These are phyloP conservation scores for Procapra przewalskii DNA, from an alignment of 2,113 vertebrate genomes.

Conservation along the genomic window DNA sequence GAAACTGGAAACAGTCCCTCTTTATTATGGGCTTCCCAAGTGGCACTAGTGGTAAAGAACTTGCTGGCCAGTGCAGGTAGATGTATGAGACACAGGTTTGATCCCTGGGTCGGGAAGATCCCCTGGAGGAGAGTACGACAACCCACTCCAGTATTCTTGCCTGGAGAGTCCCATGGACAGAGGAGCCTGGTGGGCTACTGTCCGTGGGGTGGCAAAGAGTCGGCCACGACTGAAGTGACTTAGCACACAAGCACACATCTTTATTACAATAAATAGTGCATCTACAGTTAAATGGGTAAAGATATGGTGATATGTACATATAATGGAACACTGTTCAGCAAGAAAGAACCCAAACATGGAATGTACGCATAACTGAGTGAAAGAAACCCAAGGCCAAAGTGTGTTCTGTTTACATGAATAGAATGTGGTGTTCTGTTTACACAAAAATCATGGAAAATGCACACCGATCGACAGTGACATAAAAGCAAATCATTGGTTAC, in stretches of 20 bases:
- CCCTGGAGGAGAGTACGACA: background rate
- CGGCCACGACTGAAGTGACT: background rate
- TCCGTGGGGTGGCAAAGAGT: background rate
- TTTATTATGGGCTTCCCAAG: background rate
- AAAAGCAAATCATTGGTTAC: background rate
- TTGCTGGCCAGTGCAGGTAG: background rate
- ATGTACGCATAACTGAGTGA: background rate
- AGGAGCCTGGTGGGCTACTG: background rate
- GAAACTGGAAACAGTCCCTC: background rate
- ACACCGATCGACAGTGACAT: background rate
- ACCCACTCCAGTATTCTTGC: background rate
- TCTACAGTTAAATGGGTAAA: background rate
- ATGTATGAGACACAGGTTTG: background rate
- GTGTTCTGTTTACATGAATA: background rate
- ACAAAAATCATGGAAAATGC: background rate
- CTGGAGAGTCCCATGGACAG: background rate
- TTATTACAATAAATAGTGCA: background rate
- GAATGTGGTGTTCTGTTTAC: background rate
- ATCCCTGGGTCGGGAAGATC: background rate
- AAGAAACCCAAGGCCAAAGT: background rate
- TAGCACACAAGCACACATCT: background rate
- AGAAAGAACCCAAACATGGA: background rate
- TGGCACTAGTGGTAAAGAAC: background rate
- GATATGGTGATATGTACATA: background rate
- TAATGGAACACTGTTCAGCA: background rate